phyloP scores from a whole-genome alignment of 2,113 vertebrate species.

The Geothlypis trichas region DNA sequence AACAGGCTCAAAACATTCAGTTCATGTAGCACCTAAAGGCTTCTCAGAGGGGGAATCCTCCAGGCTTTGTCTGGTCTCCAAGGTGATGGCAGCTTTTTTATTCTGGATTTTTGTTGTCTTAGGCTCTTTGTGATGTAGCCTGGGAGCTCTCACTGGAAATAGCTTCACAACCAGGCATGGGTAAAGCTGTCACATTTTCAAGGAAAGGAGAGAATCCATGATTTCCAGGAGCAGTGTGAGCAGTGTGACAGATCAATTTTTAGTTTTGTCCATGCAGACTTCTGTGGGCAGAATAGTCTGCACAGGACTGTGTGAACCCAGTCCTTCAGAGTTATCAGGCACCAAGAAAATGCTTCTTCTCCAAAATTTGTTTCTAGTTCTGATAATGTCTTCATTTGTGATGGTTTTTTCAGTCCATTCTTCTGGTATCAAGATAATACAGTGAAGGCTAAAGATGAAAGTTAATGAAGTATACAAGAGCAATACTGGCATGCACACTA shows the following conservation, averaged over 20 bases:
- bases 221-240: neutral
- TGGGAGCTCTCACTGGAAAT: neutral
- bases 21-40: neutral
- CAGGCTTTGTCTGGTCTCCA: slow-evolving; percentile 41
- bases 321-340: accelerated
- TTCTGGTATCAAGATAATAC: neutral
- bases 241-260: neutral
- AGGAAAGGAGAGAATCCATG: neutral
- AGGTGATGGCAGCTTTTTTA: neutral
- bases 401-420: neutral
- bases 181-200: neutral
- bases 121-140: neutral
- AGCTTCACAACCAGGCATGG: neutral
- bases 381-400: neutral
- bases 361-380: neutral
- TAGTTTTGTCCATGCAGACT: neutral
- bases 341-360: neutral
- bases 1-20: neutral
- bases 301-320: neutral
- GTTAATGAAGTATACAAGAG: neutral
- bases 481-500: neutral
- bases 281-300: neutral
- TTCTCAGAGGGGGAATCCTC: neutral
- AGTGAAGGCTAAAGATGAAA: neutral
- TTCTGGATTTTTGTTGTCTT: neutral